A percentile compares a stretch with the other conserved stretches of the same genome.
Evolutionary conservation across 2,113 vertebrate genomes (phyloP).

Genomic region (Tiliqua scincoides): DNA sequence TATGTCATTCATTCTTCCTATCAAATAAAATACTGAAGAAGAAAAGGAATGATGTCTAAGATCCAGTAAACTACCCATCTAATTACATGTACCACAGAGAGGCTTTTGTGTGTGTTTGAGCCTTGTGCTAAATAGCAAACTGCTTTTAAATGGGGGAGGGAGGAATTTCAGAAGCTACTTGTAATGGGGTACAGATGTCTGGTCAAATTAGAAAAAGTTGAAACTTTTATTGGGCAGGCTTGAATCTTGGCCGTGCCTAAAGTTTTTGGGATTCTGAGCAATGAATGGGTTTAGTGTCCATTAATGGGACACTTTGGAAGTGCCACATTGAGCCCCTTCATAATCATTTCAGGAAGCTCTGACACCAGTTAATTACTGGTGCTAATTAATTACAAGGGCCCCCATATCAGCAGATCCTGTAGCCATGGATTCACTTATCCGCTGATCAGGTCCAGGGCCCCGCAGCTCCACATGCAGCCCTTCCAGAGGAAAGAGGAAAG

Average conservation of each 20-base stretch:
- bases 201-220: no score
- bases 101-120: neutral
- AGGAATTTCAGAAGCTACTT: no score
- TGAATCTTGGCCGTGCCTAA: no score
- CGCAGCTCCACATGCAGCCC: no score
- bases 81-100: neutral
- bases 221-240: no score
- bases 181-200: neutral
- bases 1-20: neutral
- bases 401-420: no score
- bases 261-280: no score
- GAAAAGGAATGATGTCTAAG: neutral
- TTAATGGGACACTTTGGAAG: neutral
- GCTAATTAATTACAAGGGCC: no score
- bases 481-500: no score
- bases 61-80: neutral
- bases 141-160: neutral
- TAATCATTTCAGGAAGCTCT: neutral
- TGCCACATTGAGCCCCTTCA: neutral
- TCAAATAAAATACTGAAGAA: neutral
- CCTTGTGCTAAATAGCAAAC: neutral
- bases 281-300: no score
- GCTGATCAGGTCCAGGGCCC: no score
- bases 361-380: neutral
- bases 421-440: no score